Evolutionary conservation across 2,888 invertebrate species (phyloP).

Genomic region (Cataglyphis albicans): DNA sequence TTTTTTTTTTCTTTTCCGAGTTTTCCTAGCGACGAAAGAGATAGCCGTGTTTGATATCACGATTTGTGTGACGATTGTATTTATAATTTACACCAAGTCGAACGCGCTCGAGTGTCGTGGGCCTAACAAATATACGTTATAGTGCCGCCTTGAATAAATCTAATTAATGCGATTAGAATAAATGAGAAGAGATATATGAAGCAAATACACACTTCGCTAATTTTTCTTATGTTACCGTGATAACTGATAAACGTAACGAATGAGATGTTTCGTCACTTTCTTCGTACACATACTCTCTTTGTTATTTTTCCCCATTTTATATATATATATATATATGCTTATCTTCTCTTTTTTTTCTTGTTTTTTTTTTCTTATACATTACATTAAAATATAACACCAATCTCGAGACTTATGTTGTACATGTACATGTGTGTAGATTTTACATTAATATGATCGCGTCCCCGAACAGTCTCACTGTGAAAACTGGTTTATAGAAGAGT

Average conservation of each 20-base stretch:
- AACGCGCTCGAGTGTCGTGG: constrained; percentile 39
- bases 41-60: constrained; percentile 14
- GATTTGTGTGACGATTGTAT: constrained; percentile 52
- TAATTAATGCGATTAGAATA: constrained; percentile 47
- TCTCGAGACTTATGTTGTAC: constrained; percentile 75
- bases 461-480: constrained; percentile 66
- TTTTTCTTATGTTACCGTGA: constrained; percentile 61
- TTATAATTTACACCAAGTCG: constrained; percentile 63
- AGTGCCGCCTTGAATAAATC: constrained; percentile 44
- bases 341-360: constrained; percentile 31
- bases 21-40: constrained; percentile 42
- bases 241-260: constrained; percentile 61
- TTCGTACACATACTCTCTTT: constrained; percentile 55
- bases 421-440: constrained; percentile 67
- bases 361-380: constrained; percentile 69
- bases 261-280: constrained; percentile 37
- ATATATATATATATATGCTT: neutral
- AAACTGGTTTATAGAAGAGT: constrained; percentile 67
- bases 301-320: neutral
- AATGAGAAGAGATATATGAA: constrained; percentile 55
- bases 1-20: neutral
- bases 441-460: constrained; percentile 66
- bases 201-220: constrained; percentile 60
- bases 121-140: constrained; percentile 37
- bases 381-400: constrained; percentile 82